A percentile compares a stretch with the other conserved stretches of the same genome.
These are phyloP conservation scores for Lapara coniferarum DNA, from an alignment of 2,888 invertebrate genomes.

Conservation along the genomic window DNA sequence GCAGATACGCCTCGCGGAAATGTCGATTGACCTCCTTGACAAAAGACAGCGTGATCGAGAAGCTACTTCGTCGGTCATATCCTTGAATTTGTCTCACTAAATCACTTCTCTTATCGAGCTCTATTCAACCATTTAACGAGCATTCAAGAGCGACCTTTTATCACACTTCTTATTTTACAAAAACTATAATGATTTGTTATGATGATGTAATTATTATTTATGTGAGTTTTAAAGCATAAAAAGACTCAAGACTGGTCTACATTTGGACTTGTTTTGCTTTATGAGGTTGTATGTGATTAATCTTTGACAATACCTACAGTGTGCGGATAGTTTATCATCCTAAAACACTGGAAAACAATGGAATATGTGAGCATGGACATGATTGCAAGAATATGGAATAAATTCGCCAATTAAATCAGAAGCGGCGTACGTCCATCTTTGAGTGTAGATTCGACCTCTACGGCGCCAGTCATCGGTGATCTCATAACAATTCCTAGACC, in stretches of 20 bases:
- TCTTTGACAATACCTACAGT: not conserved
- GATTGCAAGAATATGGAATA: not conserved
- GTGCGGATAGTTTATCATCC: not conserved
- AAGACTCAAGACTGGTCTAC: slow-evolving; percentile 5
- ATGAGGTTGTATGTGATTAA: slow-evolving; percentile 1
- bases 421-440: slow-evolving; percentile 27
- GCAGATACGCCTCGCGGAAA: not conserved
- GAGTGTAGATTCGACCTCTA: slow-evolving; percentile 36
- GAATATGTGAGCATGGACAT: not conserved
- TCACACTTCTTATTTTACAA: slow-evolving; percentile 9
- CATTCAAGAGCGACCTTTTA: not conserved
- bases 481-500: slow-evolving; percentile 34
- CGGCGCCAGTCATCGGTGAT: slow-evolving; percentile 40
- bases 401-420: slow-evolving; percentile 15
- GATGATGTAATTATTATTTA: slow-evolving; percentile 17
- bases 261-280: slow-evolving; percentile 8
- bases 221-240: slow-evolving; percentile 8
- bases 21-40: not conserved
- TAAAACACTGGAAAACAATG: not conserved
- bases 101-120: not conserved
- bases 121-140: slow-evolving; percentile 3
- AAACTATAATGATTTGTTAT: not conserved
- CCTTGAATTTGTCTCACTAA: slow-evolving; percentile 7
- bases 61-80: slow-evolving; percentile 10
- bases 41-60: not conserved